phyloP scores from a whole-genome alignment of 2,113 vertebrate species.

The Syngnathus scovelli region DNA sequence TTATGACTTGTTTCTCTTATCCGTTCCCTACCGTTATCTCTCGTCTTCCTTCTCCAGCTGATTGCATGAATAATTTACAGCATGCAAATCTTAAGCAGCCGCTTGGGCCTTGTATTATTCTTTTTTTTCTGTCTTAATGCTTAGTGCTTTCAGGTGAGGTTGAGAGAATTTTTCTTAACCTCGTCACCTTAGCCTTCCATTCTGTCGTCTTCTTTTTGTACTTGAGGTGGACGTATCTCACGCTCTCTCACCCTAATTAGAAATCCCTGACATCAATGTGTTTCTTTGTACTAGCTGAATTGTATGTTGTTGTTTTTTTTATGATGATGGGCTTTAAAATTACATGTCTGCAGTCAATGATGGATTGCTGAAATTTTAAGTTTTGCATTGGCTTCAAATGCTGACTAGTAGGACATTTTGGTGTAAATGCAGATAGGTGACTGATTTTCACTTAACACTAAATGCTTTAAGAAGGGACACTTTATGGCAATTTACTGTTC shows the following conservation, averaged over 20 bases:
- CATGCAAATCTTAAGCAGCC: slow-evolving; percentile 59
- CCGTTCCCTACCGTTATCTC: slow-evolving; percentile 21
- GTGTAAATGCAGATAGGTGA: slow-evolving; percentile 3
- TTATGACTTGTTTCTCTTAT: slow-evolving; percentile 17
- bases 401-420: slow-evolving; percentile 16
- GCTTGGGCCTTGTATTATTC: slow-evolving; percentile 26
- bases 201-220: slow-evolving; percentile 20
- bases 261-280: slow-evolving; percentile 33
- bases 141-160: slow-evolving; percentile 43
- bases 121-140: slow-evolving; percentile 29
- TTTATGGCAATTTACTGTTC: slow-evolving; percentile 26
- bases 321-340: slow-evolving; percentile 27
- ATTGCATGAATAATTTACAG: slow-evolving; percentile 62
- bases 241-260: slow-evolving; percentile 44
- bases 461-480: slow-evolving; percentile 26
- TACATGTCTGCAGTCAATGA: slow-evolving; percentile 19
- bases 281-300: slow-evolving; percentile 43
- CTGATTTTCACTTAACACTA: slow-evolving; percentile 11
- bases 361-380: background rate
- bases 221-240: slow-evolving; percentile 28
- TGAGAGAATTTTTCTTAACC: slow-evolving; percentile 38
- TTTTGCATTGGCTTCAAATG: slow-evolving; percentile 4
- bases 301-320: slow-evolving; percentile 5
- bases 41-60: slow-evolving; percentile 40
- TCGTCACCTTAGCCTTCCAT: slow-evolving; percentile 40